Evolutionary conservation across 2,888 invertebrate genomes (phyloP).

Genomic region (Heliconius aoede): DNA sequence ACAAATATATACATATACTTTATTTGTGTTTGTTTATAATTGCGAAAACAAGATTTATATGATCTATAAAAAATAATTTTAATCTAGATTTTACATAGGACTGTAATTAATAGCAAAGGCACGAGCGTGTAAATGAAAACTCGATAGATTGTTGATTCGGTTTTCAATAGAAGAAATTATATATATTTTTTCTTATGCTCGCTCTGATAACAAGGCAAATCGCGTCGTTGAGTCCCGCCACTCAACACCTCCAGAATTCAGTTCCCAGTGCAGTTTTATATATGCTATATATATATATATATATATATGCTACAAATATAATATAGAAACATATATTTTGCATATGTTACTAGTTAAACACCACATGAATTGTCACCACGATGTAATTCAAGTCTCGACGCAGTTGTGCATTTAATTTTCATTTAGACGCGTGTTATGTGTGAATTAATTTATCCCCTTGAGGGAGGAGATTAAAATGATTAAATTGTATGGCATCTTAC

Average conservation of each 20-base stretch:
- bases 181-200: too few species aligned
- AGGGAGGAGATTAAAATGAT: constrained; percentile 49
- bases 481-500: constrained; percentile 45
- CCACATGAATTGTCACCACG: constrained; percentile 61
- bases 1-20: constrained; percentile 2
- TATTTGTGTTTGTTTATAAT: neutral
- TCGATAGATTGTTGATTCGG: too few species aligned
- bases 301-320: too few species aligned
- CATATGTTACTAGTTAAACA: too few species aligned
- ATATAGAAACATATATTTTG: too few species aligned
- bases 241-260: neutral
- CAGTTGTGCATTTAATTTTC: constrained; percentile 64
- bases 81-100: too few species aligned
- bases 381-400: constrained; percentile 64
- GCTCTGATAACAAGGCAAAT: neutral
- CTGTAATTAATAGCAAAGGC: too few species aligned
- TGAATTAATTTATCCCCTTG: constrained; percentile 46
- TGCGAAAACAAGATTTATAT: neutral
- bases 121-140: too few species aligned
- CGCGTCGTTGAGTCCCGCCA: neutral
- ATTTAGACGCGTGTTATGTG: constrained; percentile 58
- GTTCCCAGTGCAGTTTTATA: neutral
- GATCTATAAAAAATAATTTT: too few species aligned
- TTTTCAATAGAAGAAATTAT: too few species aligned
- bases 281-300: too few species aligned